These are phyloP conservation scores for Leptogaster cylindrica DNA, from an alignment of 2,888 invertebrate genomes.

Conservation along the genomic window DNA sequence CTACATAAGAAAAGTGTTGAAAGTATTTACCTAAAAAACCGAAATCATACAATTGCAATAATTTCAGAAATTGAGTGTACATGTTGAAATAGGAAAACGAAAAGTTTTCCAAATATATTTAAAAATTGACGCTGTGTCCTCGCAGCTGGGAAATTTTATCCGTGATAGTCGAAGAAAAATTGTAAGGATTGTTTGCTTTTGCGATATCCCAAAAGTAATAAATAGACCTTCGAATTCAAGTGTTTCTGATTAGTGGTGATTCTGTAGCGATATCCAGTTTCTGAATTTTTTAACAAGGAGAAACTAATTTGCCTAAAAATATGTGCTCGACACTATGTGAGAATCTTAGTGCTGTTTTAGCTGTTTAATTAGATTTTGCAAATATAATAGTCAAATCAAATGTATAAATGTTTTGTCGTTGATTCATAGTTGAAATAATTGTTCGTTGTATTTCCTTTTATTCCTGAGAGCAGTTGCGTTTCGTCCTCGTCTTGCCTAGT, in stretches of 20 bases:
- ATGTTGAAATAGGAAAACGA: too few relatives aligned
- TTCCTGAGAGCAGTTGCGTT: conserved; percentile 7
- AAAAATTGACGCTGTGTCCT: background rate
- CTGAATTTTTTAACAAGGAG: conserved; percentile 15
- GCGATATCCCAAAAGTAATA: background rate
- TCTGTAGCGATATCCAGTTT: conserved; percentile 9
- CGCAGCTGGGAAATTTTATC: conserved; percentile 4
- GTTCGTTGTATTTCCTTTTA: conserved; percentile 26
- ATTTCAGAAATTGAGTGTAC: background rate
- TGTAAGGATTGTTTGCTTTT: conserved; percentile 4
- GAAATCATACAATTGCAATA: background rate
- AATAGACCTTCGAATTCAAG: conserved; percentile 5
- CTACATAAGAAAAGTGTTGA: background rate
- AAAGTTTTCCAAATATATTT: background rate
- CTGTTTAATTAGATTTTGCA: conserved; percentile 39
- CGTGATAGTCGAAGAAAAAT: background rate
- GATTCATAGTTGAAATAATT: conserved; percentile 14
- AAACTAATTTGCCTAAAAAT: conserved; percentile 28
- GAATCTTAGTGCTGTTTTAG: conserved; percentile 41
- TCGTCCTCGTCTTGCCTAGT: conserved; percentile 25
- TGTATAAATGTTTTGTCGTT: conserved; percentile 32
- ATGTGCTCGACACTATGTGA: conserved; percentile 45
- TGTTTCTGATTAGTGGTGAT: conserved; percentile 29
- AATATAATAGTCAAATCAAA: conserved; percentile 3
- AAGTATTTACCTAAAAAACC: conserved; percentile 19